Conservation (phyloP, 1,140 invertebrate species). For the Contarinia nasturtii region DNA sequence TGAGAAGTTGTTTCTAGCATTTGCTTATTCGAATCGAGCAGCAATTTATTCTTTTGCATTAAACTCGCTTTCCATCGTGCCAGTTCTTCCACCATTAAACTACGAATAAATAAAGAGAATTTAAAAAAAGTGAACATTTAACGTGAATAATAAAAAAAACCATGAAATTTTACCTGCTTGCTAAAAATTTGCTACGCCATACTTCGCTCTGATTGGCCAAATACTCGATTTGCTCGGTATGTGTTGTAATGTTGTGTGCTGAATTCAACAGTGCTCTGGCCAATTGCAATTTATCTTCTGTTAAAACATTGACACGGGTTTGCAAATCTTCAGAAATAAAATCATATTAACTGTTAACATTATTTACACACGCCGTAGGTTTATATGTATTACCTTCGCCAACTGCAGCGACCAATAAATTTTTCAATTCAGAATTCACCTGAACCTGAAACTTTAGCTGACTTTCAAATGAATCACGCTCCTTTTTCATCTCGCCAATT, state of each 20-base stretch:
- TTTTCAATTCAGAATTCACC: constrained; percentile 86
- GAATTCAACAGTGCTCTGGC: constrained; percentile 68
- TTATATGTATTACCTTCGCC: too few relatives aligned
- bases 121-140: background rate
- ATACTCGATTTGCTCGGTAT: constrained; percentile 80
- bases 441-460: constrained; percentile 53
- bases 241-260: constrained; percentile 63
- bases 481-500: constrained; percentile 34
- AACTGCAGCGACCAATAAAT: constrained; percentile 77
- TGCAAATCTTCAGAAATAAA: constrained; percentile 84
- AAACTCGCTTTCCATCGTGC: constrained; percentile 65
- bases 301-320: constrained; percentile 68
- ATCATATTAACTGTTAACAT: too few relatives aligned
- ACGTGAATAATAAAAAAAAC: background rate
- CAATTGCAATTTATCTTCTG: constrained; percentile 76
- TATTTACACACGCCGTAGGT: too few relatives aligned
- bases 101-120: constrained; percentile 17
- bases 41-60: constrained; percentile 50
- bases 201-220: constrained; percentile 84
- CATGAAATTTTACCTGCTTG: constrained; percentile 50
- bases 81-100: constrained; percentile 78
- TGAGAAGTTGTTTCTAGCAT: constrained; percentile 53
- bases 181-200: constrained; percentile 88
- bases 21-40: constrained; percentile 52
- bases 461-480: constrained; percentile 41